phyloP scores from a whole-genome alignment of 2,797 vertebrate genomes.

The Erpetoichthys calabaricus region DNA sequence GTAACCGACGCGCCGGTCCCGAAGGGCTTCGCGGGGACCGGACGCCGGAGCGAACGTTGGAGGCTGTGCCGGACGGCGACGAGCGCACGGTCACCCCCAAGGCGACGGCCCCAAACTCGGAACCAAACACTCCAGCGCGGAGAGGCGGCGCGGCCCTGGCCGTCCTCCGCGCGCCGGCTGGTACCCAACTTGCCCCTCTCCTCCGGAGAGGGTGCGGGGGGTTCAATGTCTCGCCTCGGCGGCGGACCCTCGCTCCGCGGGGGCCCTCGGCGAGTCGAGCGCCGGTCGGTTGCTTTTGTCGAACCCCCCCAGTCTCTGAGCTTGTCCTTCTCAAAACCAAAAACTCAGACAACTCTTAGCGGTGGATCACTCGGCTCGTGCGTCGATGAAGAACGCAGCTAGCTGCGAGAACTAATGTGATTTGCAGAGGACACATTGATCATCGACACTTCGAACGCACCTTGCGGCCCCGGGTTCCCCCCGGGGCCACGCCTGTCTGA shows the following conservation, averaged over 20 bases:
- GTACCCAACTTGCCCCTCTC: too few species aligned
- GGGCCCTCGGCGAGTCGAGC: neutral
- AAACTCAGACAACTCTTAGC: constrained; percentile 21
- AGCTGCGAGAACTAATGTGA: constrained; percentile 33
- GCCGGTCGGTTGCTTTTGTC: too few species aligned
- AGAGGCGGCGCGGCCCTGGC: too few species aligned
- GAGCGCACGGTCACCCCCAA: too few species aligned
- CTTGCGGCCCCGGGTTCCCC: constrained; percentile 23
- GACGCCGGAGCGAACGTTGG: too few species aligned
- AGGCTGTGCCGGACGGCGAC: too few species aligned
- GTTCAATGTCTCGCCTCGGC: neutral
- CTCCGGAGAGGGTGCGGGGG: constrained; percentile 1
- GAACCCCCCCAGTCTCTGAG: too few species aligned
- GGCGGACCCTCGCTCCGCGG: constrained; percentile 2
- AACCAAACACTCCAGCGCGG: too few species aligned
- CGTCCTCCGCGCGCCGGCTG: neutral
- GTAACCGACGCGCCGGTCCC: too few species aligned
- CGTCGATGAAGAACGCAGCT: constrained; percentile 31
- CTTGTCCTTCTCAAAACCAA: too few species aligned
- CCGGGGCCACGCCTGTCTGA: constrained; percentile 29
- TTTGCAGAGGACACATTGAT: constrained; percentile 32
- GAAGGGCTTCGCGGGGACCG: too few species aligned
- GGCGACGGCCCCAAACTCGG: too few species aligned
- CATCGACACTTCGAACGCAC: constrained; percentile 31
- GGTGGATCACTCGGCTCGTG: constrained; percentile 26